These are phyloP conservation scores for Germaria angustata DNA, from an alignment of 2,888 invertebrate species.

Conservation along the genomic window DNA sequence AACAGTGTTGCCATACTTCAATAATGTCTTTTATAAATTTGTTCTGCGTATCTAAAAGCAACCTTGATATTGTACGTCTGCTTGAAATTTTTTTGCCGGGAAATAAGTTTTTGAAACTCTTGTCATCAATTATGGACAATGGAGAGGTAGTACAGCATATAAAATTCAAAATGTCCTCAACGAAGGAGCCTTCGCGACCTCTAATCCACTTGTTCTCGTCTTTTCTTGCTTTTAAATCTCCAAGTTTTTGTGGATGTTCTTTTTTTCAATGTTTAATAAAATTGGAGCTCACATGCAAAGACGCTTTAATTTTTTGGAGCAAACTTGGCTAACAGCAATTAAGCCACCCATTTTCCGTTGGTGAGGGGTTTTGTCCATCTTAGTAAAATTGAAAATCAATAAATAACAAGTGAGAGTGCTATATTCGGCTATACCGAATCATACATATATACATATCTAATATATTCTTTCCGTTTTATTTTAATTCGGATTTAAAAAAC, in stretches of 20 bases:
- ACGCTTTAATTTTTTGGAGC: conserved; percentile 26
- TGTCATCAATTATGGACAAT: conserved; percentile 13
- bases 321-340: conserved; percentile 40
- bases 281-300: conserved; percentile 32
- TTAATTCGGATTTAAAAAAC: too few species aligned
- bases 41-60: too few species aligned
- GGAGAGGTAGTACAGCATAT: not conserved
- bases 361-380: not conserved
- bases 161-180: conserved; percentile 6
- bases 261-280: conserved; percentile 47
- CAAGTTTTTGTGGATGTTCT: conserved; percentile 34
- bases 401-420: too few species aligned
- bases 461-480: too few species aligned
- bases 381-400: too few species aligned
- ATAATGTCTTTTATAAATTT: too few species aligned
- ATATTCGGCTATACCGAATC: too few species aligned
- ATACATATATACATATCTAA: too few species aligned
- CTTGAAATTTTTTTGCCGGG: conserved; percentile 16
- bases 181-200: not conserved
- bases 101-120: conserved; percentile 29
- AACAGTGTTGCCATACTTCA: conserved; percentile 15
- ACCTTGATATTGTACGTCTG: too few species aligned
- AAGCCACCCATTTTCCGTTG: conserved; percentile 31
- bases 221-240: conserved; percentile 1
- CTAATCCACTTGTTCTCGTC: not conserved